phyloP scores from a whole-genome alignment of 2,888 invertebrate species.

The Cryptophagus acutangulus region DNA sequence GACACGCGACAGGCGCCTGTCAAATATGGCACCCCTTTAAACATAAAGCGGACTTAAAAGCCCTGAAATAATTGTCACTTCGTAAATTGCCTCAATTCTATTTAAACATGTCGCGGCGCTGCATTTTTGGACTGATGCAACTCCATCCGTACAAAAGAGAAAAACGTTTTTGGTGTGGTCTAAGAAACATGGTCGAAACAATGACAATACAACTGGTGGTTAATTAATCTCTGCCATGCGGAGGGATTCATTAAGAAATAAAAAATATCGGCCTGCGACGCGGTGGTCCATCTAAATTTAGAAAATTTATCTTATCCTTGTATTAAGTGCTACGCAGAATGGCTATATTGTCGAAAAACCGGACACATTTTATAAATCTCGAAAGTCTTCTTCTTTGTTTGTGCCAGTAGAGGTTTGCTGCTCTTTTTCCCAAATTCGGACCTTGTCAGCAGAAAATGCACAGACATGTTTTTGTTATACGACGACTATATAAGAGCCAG shows the following conservation, averaged over 20 bases:
- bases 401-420: conserved; percentile 9
- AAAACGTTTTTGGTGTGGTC: too few relatives aligned
- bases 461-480: conserved; percentile 32
- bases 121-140: too few relatives aligned
- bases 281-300: conserved; percentile 6
- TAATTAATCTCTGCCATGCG: background rate
- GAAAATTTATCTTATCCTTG: conserved; percentile 31
- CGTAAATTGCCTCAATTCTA: conserved; percentile 45
- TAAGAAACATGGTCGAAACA: too few relatives aligned
- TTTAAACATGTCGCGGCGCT: conserved; percentile 39
- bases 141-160: too few relatives aligned
- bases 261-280: conserved; percentile 1
- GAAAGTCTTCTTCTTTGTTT: conserved; percentile 19
- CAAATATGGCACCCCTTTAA: conserved; percentile 24
- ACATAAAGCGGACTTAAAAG: conserved; percentile 35
- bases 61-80: conserved; percentile 45
- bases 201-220: too few relatives aligned
- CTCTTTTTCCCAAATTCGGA: conserved; percentile 9
- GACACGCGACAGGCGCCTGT: conserved; percentile 31
- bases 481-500: too few relatives aligned
- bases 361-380: conserved; percentile 39
- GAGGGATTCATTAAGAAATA: background rate
- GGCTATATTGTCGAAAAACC: conserved; percentile 36
- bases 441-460: conserved; percentile 25
- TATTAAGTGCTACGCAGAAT: conserved; percentile 33